phyloP scores from a whole-genome alignment of 2,797 vertebrate genomes.

The Xiphorhynchus erythropygius region DNA sequence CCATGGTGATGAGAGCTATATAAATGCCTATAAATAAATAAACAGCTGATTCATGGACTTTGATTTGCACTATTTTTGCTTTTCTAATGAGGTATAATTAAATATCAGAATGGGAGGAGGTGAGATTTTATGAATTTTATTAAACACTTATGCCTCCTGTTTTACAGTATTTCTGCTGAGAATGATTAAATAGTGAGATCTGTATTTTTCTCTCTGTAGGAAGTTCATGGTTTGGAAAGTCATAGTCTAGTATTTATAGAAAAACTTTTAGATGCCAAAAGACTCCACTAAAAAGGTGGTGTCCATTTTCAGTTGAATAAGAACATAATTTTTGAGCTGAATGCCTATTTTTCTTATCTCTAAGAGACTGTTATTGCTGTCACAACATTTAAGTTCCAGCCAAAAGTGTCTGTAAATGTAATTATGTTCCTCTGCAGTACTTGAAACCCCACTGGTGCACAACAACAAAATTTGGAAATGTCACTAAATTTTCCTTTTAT shows the following conservation, averaged over 20 bases:
- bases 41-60: conserved; percentile 53
- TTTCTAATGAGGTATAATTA: conserved; percentile 36
- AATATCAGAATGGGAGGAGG: not conserved
- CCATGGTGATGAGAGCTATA: not conserved
- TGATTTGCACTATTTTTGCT: conserved; percentile 28
- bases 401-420: not conserved
- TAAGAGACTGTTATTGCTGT: not conserved
- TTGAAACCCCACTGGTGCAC: not conserved
- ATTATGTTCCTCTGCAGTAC: not conserved
- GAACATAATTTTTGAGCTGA: not conserved
- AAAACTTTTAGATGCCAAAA: not conserved
- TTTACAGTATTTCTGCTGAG: not conserved
- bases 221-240: not conserved
- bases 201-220: not conserved
- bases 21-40: conserved; percentile 61
- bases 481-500: not conserved
- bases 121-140: not conserved
- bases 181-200: not conserved
- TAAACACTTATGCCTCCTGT: not conserved
- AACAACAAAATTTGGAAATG: not conserved
- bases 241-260: not conserved
- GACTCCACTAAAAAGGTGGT: not conserved
- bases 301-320: not conserved
- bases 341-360: not conserved
- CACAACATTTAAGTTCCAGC: not conserved